Evolutionary conservation across 2,888 invertebrate species (phyloP).

Genomic region (Xestobium rufovillosum): DNA sequence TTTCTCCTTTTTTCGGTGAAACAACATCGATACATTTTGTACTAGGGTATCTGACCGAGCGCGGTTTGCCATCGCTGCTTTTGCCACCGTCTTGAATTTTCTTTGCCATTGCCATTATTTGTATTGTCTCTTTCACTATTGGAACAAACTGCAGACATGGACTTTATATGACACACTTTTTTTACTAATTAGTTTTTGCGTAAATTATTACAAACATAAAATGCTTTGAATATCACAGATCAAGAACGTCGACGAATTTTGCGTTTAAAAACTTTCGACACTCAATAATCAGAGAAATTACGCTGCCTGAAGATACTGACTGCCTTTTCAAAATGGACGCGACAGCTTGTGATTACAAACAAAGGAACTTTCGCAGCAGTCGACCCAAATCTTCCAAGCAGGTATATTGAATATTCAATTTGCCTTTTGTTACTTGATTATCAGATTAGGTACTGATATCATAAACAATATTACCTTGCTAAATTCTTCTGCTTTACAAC

Average conservation of each 20-base stretch:
- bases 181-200: conserved; percentile 14
- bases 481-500: conserved; percentile 32
- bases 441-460: conserved; percentile 23
- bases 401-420: no score
- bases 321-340: conserved; percentile 42
- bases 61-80: conserved; percentile 19
- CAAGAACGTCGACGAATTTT: conserved; percentile 38
- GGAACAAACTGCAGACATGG: conserved; percentile 19
- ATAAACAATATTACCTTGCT: conserved; percentile 24
- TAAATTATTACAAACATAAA: conserved; percentile 37
- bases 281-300: conserved; percentile 11
- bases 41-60: conserved; percentile 18
- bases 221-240: no score
- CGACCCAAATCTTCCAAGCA: conserved; percentile 4
- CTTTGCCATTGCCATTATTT: conserved; percentile 33
- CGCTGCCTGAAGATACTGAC: conserved; percentile 30
- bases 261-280: conserved; percentile 32
- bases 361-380: conserved; percentile 29
- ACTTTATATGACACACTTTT: conserved; percentile 18
- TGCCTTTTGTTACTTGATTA: no score
- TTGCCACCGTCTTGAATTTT: conserved; percentile 32
- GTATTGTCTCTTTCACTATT: conserved; percentile 8
- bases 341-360: conserved; percentile 33
- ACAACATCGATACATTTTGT: conserved; percentile 9
- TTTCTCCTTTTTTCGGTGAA: conserved; percentile 20